A percentile compares a stretch with the other conserved stretches of the same genome.
These are phyloP conservation scores for Scomber japonicus DNA, from an alignment of 2,113 vertebrate genomes.

Conservation along the genomic window DNA sequence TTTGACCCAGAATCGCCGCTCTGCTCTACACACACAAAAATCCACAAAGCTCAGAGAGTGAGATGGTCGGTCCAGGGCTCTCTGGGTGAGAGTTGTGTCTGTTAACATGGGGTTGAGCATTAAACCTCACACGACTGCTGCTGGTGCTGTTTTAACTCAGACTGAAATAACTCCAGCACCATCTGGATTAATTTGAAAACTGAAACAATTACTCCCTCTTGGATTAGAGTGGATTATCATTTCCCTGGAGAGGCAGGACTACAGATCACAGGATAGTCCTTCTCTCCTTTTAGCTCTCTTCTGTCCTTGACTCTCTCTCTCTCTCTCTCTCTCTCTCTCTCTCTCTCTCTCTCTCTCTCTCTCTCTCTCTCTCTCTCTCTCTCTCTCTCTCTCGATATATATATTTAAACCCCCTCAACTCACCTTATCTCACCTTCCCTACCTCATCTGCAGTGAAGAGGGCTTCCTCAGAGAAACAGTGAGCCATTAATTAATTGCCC, in stretches of 20 bases:
- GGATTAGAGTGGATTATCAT: slow-evolving; percentile 74
- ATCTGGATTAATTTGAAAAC: slow-evolving; percentile 38
- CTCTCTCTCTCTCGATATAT: neutral
- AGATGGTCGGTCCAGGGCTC: slow-evolving; percentile 1
- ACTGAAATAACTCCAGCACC: neutral
- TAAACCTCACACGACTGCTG: slow-evolving; percentile 4
- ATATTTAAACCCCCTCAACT: neutral
- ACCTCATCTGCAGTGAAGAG: neutral
- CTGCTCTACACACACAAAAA: slow-evolving; percentile 7
- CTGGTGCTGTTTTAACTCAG: neutral
- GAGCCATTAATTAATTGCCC: slow-evolving; percentile 39
- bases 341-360: neutral
- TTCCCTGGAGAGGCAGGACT: slow-evolving; percentile 51
- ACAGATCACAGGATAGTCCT: slow-evolving; percentile 45
- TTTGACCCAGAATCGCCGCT: slow-evolving; percentile 54
- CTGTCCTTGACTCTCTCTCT: neutral
- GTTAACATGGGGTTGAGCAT: slow-evolving; percentile 21
- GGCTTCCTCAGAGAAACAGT: neutral
- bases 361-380: neutral
- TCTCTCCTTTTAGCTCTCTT: slow-evolving; percentile 18
- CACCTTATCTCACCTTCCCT: neutral
- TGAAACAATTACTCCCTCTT: slow-evolving; percentile 48
- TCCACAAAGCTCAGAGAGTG: slow-evolving; percentile 10
- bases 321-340: neutral
- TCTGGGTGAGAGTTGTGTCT: neutral